phyloP scores from a whole-genome alignment of 1,140 invertebrate genomes.

The Euglossa dilemma region DNA sequence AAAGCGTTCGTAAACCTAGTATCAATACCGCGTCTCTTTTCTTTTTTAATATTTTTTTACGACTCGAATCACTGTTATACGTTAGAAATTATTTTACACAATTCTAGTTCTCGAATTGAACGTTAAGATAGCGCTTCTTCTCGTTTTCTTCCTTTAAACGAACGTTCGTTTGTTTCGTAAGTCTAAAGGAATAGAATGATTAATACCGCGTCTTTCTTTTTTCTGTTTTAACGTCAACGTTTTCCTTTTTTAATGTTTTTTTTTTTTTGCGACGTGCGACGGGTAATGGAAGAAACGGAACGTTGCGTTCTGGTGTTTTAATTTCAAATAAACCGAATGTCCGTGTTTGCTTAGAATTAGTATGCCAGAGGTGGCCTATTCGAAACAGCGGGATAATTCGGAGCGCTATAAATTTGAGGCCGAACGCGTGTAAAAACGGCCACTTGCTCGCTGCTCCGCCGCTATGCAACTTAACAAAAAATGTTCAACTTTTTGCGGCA shows the following conservation, averaged over 20 bases:
- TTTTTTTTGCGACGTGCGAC: not conserved
- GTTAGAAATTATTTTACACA: not conserved
- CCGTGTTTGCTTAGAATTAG: slow-evolving; percentile 35
- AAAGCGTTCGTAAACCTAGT: too few species aligned
- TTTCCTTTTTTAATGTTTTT: too few species aligned
- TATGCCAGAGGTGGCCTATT: slow-evolving; percentile 30
- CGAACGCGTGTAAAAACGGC: slow-evolving; percentile 36
- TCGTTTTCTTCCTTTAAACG: not conserved
- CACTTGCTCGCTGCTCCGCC: slow-evolving; percentile 55
- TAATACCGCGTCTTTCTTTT: too few species aligned
- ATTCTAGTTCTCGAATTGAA: not conserved
- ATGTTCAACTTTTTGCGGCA: slow-evolving; percentile 55
- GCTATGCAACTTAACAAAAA: slow-evolving; percentile 61
- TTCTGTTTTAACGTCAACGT: too few species aligned
- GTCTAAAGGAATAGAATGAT: too few species aligned
- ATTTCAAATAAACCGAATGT: not conserved
- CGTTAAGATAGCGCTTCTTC: not conserved
- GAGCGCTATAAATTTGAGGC: slow-evolving; percentile 44
- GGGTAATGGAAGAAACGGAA: not conserved
- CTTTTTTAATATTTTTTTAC: too few species aligned
- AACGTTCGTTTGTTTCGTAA: too few species aligned
- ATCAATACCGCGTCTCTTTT: too few species aligned
- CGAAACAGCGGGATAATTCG: slow-evolving; percentile 41
- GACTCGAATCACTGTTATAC: not conserved
- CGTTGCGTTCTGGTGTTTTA: not conserved